Percentiles rank a stretch among this genome's conserved stretches.
phyloP scores from a whole-genome alignment of 2,113 vertebrate genomes.

The Cephalopterus ornatus region DNA sequence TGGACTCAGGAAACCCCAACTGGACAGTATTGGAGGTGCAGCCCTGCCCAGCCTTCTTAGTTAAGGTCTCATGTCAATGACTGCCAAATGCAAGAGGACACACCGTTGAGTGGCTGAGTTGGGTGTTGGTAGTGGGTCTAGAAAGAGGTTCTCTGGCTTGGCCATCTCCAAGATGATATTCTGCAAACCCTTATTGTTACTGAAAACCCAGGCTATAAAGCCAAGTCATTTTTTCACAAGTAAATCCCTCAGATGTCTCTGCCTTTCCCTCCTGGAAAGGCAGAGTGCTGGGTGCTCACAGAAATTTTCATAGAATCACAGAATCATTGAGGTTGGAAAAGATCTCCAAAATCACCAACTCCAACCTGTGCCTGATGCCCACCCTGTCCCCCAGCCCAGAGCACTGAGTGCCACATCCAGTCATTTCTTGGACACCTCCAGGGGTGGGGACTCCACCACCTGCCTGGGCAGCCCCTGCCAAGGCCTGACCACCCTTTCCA shows the following conservation, averaged over 20 bases:
- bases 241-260: neutral
- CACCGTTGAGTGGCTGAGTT: rapidly evolving
- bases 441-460: neutral
- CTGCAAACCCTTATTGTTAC: neutral
- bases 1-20: too few relatives aligned
- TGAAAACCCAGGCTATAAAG: neutral
- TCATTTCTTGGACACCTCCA: neutral
- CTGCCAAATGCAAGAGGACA: neutral
- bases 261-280: neutral
- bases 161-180: neutral
- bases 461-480: neutral
- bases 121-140: neutral
- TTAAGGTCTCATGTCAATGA: neutral
- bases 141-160: neutral
- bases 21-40: too few relatives aligned
- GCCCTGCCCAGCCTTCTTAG: too few relatives aligned
- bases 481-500: neutral
- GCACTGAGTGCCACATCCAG: rapidly evolving
- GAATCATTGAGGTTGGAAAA: neutral
- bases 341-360: rapidly evolving
- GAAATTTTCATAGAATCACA: neutral
- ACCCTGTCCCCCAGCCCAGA: neutral
- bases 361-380: rapidly evolving
- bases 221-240: neutral
- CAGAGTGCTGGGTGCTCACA: neutral